A percentile compares a stretch with the other conserved stretches of the same genome.
These are phyloP conservation scores for Rhinophrynus dorsalis DNA, from an alignment of 2,797 vertebrate species.

Conservation along the genomic window DNA sequence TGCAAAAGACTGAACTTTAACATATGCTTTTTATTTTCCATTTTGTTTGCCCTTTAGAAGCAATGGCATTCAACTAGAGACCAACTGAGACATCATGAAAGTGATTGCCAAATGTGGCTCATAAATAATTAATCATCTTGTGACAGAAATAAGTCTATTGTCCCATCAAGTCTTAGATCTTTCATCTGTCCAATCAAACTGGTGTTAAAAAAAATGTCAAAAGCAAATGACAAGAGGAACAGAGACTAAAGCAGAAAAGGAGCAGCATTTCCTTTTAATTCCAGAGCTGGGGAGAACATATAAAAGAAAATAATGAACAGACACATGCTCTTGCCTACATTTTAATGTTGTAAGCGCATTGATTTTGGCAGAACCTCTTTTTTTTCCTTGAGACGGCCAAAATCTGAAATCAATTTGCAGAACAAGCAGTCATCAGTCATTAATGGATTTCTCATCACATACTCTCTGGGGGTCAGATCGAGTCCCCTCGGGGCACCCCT, in stretches of 20 bases:
- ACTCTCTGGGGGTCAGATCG: slow-evolving; percentile 33
- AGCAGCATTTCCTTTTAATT: slow-evolving; percentile 20
- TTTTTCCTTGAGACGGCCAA: slow-evolving; percentile 53
- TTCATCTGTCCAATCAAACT: neutral
- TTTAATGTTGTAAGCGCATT: slow-evolving; percentile 46
- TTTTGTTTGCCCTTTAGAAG: too few species aligned
- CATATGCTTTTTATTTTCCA: too few species aligned
- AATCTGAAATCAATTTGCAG: slow-evolving; percentile 55
- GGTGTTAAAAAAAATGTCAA: neutral
- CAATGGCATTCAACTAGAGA: too few species aligned
- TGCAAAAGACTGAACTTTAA: too few species aligned
- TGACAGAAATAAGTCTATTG: neutral
- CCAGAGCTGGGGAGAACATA: slow-evolving; percentile 20
- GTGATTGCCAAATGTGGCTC: neutral
- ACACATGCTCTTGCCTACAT: slow-evolving; percentile 35
- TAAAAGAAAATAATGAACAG: slow-evolving; percentile 42
- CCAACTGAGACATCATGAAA: neutral
- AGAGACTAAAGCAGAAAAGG: neutral
- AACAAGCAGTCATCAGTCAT: slow-evolving; percentile 61
- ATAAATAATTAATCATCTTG: neutral
- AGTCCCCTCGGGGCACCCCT: slow-evolving; percentile 22
- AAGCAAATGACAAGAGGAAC: neutral
- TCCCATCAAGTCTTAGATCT: neutral
- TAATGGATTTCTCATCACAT: slow-evolving; percentile 60
- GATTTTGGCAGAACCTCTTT: slow-evolving; percentile 52